Evolutionary conservation across 1,140 invertebrate species (phyloP).

Genomic region (Drosophila kikkawai): DNA sequence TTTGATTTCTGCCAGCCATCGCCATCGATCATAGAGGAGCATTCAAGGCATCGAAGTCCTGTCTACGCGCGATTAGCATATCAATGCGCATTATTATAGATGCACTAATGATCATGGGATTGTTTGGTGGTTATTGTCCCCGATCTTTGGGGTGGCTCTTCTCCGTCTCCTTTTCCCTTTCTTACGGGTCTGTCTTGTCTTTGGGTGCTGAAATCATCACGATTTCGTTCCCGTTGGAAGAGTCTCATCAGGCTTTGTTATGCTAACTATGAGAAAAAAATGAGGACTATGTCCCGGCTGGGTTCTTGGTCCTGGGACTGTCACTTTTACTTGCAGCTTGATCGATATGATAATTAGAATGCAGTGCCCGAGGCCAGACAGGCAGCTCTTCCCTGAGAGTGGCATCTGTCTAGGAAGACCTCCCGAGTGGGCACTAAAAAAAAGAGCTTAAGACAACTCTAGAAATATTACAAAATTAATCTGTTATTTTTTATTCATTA

Average conservation of each 20-base stretch:
- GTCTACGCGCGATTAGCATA: slow-evolving; percentile 70
- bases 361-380: slow-evolving; percentile 62
- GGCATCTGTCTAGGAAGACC: slow-evolving; percentile 51
- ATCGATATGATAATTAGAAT: slow-evolving; percentile 82
- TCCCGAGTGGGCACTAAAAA: not conserved
- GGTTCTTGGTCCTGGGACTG: slow-evolving; percentile 45
- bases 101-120: slow-evolving; percentile 78
- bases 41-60: slow-evolving; percentile 23
- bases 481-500: not conserved
- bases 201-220: slow-evolving; percentile 83
- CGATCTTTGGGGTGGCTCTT: slow-evolving; percentile 55
- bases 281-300: slow-evolving; percentile 33
- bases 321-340: slow-evolving; percentile 65
- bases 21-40: slow-evolving; percentile 68
- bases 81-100: slow-evolving; percentile 72
- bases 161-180: not conserved
- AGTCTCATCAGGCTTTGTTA: slow-evolving; percentile 80
- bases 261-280: slow-evolving; percentile 83
- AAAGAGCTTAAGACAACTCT: not conserved
- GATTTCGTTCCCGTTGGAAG: slow-evolving; percentile 46
- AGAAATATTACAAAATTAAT: not conserved
- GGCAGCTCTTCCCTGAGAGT: slow-evolving; percentile 39
- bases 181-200: slow-evolving; percentile 40
- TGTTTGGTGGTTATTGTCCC: slow-evolving; percentile 58
- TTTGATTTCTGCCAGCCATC: slow-evolving; percentile 72